Evolutionary conservation across 2,888 invertebrate genomes (phyloP), one percentile per base, ranked within the genome.

Genomic region (Leptopterna dolabrata): DNA sequence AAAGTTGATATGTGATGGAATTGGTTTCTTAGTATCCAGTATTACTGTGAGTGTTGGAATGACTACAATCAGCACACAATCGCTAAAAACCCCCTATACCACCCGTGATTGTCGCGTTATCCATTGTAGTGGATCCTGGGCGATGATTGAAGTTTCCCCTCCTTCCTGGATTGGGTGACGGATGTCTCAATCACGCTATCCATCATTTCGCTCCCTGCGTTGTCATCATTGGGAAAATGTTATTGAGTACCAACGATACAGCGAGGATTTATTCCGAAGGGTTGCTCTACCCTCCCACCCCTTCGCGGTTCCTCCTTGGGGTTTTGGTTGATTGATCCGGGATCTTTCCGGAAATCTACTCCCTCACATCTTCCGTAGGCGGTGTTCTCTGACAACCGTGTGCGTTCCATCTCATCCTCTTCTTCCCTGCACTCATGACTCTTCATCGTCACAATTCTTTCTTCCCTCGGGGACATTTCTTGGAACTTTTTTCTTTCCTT

Each of bases 401-500:
- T 7, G 13, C 76, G 11, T 19, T n/a, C 41, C 76, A 2, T 78
- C 78, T 45, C 78, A 27, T 78, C 41, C 45, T 16, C 27, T 78
- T 45, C 45, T 78, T 43, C 45, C 13, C n/a, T n/a, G n/a, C n/a
- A n/a, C n/a, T n/a, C n/a, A n/a, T n/a, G n/a, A 14, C 16, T 78
- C 45, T 11, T 45, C 45, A 19, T 27, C 45, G 1, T 24, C 36
- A 13, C 24, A 19, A 24, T 83, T 70, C 24, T 19, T 30, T 55
- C 63, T 41, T 83, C 70, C 70, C 70, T 19, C 27, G 13, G 16
- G 83, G 19, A 2, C 63, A 36, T 43, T 78, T 41, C 63, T 70
- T 6, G 51, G 19, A 45, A 81, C 51, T 83, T 63, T 24, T 63
- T 70, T n/a, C n/a, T n/a, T 16, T 83, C 63, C 70, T 83, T 70